Percentiles rank a stretch among this genome's conserved stretches.
phyloP scores from a whole-genome alignment of 2,113 vertebrate species.

The Apodemus sylvaticus region DNA sequence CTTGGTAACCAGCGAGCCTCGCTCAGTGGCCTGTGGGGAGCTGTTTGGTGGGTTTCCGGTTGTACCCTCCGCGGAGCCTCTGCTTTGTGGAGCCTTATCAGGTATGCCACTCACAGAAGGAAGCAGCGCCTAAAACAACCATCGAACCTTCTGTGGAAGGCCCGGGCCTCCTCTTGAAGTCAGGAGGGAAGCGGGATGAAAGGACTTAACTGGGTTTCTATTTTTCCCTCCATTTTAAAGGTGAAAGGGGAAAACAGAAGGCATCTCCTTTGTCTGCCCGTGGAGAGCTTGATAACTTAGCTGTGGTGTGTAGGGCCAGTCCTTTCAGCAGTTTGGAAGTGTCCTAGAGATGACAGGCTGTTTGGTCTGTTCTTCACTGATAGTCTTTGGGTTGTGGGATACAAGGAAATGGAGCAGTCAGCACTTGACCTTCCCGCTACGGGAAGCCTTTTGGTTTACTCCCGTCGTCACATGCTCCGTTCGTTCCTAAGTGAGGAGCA shows the following conservation, averaged over 20 bases:
- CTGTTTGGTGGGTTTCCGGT: neutral
- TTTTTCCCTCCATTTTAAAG: slow-evolving; percentile 35
- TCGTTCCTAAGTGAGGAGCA: slow-evolving; percentile 6
- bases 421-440: slow-evolving; percentile 61
- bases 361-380: slow-evolving; percentile 65
- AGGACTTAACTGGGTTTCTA: slow-evolving; percentile 7
- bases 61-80: neutral
- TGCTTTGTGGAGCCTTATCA: neutral
- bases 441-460: slow-evolving; percentile 37
- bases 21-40: neutral
- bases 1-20: neutral
- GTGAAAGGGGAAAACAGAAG: neutral
- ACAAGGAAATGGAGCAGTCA: slow-evolving; percentile 15
- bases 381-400: slow-evolving; percentile 29
- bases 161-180: neutral
- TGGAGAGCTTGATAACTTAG: slow-evolving; percentile 27
- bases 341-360: slow-evolving; percentile 34
- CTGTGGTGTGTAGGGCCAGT: neutral
- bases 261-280: neutral
- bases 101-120: neutral
- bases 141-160: neutral
- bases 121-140: neutral
- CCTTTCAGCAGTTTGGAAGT: slow-evolving; percentile 47
- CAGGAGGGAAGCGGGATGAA: neutral
- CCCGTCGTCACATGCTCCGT: slow-evolving; percentile 34